These are phyloP conservation scores for Meleagris gallopavo DNA, from an alignment of 2,113 vertebrate species.

Conservation along the genomic window DNA sequence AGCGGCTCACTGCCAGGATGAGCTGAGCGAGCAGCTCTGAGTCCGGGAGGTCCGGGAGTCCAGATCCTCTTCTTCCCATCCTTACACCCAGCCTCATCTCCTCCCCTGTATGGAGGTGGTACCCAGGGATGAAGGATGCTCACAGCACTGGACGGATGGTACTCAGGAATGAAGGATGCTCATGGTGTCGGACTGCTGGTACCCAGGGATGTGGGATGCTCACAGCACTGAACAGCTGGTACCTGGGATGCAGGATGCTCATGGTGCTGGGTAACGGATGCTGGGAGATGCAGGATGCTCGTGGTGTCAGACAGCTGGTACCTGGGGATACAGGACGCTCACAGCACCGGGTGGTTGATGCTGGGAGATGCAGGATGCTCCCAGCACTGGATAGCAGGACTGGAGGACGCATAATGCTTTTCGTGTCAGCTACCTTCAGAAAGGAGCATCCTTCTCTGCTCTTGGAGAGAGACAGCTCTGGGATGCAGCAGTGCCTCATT, in stretches of 20 bases:
- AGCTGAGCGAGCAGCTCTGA: background rate
- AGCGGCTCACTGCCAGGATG: background rate
- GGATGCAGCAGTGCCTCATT: conserved; percentile 70
- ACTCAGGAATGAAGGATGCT: background rate
- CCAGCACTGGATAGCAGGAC: background rate
- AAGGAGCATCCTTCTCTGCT: conserved; percentile 32
- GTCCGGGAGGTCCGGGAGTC: background rate
- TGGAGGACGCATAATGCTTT: background rate
- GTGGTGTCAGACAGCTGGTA: background rate
- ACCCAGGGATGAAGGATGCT: background rate
- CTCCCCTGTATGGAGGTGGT: background rate
- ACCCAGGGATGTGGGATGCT: background rate
- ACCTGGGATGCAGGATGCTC: background rate
- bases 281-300: background rate
- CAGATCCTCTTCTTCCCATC: background rate
- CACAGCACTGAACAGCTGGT: too few relatives aligned
- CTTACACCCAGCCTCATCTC: background rate
- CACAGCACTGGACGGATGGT: background rate
- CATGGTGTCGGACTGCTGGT: background rate
- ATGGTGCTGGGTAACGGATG: background rate
- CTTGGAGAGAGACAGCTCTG: conserved; percentile 52
- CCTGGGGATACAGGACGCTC: background rate
- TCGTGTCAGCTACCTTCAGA: background rate
- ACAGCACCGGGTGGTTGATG: background rate
- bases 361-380: background rate